Conservation (phyloP, 2,797 vertebrate genomes). For the Takifugu rubripes region DNA sequence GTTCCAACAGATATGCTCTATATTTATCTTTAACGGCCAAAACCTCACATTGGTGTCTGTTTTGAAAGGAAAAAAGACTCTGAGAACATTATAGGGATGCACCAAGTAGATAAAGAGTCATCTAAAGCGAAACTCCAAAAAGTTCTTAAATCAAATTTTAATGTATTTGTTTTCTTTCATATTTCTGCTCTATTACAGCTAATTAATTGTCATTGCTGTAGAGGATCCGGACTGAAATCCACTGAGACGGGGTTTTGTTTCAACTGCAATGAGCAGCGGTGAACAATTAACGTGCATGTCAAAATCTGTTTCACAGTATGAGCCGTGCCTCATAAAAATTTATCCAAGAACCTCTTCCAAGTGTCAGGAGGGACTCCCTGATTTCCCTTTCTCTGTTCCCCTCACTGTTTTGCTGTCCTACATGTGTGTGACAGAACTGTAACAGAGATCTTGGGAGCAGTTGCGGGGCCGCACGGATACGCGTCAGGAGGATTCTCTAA, state of each 20-base stretch:
- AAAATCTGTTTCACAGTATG: constrained; percentile 52
- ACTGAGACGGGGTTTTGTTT: constrained; percentile 36
- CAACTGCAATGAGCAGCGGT: constrained; percentile 26
- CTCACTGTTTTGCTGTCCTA: constrained; percentile 63
- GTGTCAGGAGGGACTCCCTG: constrained; percentile 50
- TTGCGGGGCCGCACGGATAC: constrained; percentile 61
- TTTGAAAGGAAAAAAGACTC: background rate
- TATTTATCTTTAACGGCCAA: background rate
- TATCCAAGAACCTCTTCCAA: constrained; percentile 47
- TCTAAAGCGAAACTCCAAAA: no score
- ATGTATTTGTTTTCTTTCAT: background rate
- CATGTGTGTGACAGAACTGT: constrained; percentile 71
- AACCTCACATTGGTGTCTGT: background rate
- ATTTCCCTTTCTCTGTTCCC: constrained; percentile 47
- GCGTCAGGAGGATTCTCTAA: constrained; percentile 64
- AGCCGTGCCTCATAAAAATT: constrained; percentile 51
- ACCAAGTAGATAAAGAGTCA: no score
- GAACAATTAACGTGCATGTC: constrained; percentile 58
- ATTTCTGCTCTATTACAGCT: background rate
- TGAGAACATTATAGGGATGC: background rate
- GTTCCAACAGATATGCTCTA: background rate
- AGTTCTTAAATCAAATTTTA: no score
- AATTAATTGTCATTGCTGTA: no score
- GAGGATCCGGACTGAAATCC: constrained; percentile 4
- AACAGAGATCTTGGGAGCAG: constrained; percentile 67